Conservation (phyloP, 2,888 invertebrate species). For the Phymatocera aterrima region DNA sequence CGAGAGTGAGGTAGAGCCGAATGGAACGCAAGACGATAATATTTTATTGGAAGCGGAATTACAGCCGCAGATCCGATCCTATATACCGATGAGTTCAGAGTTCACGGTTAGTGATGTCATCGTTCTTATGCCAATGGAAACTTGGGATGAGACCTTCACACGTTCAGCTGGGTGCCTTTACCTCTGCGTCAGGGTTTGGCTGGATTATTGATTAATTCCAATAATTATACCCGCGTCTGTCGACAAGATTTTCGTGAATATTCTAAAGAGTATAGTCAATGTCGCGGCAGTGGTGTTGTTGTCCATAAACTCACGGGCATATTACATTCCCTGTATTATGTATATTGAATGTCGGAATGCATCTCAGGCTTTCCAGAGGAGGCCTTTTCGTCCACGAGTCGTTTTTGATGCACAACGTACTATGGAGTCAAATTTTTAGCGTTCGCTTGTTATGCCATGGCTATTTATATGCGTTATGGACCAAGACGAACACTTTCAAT, state of each 20-base stretch:
- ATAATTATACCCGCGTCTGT: conserved; percentile 21
- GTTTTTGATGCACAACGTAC: background rate
- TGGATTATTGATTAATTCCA: conserved; percentile 40
- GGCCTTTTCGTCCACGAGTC: background rate
- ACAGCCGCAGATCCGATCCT: conserved; percentile 50
- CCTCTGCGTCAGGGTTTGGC: conserved; percentile 16
- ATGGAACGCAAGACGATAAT: conserved; percentile 47
- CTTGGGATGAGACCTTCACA: conserved; percentile 43
- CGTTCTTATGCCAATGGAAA: conserved; percentile 6
- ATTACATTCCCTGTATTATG: background rate
- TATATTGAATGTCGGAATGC: background rate
- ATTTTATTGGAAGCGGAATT: conserved; percentile 66
- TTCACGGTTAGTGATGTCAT: conserved; percentile 43
- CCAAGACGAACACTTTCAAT: conserved; percentile 37
- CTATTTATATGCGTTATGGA: conserved; percentile 41
- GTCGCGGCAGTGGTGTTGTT: background rate
- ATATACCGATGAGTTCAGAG: conserved; percentile 38
- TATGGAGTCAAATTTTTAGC: conserved; percentile 24
- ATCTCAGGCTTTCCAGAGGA: too few relatives aligned
- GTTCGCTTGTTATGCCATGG: conserved; percentile 17
- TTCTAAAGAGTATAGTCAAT: background rate
- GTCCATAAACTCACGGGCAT: background rate
- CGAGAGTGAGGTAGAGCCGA: background rate
- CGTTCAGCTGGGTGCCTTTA: conserved; percentile 10
- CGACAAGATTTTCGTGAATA: conserved; percentile 16